Conservation (phyloP, 1,140 invertebrate species). For the Drosophila repleta region DNA sequence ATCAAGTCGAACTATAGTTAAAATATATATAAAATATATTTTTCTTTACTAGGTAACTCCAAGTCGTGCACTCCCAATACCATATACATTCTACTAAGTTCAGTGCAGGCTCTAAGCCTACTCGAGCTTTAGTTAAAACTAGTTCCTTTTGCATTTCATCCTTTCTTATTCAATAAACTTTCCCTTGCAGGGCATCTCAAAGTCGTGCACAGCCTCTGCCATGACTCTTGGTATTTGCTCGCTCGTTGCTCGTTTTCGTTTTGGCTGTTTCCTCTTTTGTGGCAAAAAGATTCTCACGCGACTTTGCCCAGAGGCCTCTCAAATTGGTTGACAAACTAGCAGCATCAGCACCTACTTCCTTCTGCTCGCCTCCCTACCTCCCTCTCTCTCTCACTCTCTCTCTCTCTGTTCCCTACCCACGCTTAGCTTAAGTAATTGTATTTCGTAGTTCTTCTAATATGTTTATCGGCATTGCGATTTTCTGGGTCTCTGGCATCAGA, state of each 20-base stretch:
- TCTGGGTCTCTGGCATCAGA: conserved; percentile 11
- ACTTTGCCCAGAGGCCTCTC: conserved; percentile 47
- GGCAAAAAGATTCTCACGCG: conserved; percentile 72
- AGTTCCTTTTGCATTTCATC: background rate
- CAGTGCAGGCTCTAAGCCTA: no score
- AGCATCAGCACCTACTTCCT: conserved; percentile 52
- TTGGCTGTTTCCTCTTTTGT: conserved; percentile 23
- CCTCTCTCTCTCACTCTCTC: background rate
- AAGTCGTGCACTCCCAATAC: no score
- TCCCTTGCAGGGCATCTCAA: background rate
- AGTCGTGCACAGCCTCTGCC: background rate
- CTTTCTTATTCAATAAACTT: background rate
- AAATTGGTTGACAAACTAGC: conserved; percentile 78
- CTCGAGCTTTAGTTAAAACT: background rate
- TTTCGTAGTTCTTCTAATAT: conserved; percentile 36
- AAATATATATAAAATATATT: no score
- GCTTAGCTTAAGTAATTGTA: conserved; percentile 34
- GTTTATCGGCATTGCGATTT: conserved; percentile 32
- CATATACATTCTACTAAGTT: no score
- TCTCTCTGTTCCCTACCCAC: no score
- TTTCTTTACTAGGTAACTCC: no score
- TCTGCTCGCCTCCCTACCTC: no score
- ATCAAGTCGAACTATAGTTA: no score
- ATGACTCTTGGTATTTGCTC: conserved; percentile 7
- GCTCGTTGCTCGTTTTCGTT: conserved; percentile 8